Evolutionary conservation across 2,797 vertebrate genomes (phyloP).

Genomic region (Delichon dasypus): DNA sequence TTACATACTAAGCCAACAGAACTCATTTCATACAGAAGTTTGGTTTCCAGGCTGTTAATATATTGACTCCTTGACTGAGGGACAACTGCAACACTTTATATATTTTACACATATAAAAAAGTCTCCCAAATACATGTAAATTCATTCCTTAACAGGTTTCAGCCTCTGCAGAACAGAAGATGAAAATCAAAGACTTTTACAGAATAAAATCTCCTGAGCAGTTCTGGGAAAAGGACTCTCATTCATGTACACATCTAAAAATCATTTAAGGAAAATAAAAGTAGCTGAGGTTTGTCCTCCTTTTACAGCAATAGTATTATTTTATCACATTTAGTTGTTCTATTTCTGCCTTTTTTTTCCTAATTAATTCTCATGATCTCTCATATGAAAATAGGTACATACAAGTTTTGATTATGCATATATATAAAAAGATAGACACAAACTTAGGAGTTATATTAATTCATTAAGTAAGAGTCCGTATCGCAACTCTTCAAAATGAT

Average conservation of each 20-base stretch:
- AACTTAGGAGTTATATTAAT: not conserved
- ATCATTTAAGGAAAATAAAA: not conserved
- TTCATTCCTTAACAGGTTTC: not conserved
- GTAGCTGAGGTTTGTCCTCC: not conserved
- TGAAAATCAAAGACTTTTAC: not conserved
- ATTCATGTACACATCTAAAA: not conserved
- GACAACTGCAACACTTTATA: not conserved
- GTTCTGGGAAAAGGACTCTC: not conserved
- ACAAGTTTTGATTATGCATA: not conserved
- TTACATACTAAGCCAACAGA: not conserved
- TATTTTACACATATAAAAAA: not conserved
- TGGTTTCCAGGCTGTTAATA: not conserved
- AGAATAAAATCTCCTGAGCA: not conserved
- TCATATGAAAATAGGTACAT: accelerated
- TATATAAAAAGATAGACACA: not conserved
- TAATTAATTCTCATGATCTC: not conserved
- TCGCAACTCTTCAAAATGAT: not conserved
- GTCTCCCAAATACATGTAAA: not conserved
- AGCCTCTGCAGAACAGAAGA: not conserved
- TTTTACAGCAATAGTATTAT: not conserved
- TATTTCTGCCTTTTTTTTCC: not conserved
- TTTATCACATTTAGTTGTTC: not conserved
- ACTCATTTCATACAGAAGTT: not conserved
- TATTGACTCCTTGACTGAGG: not conserved
- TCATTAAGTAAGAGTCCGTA: not conserved